These are phyloP conservation scores for Willisornis vidua DNA, from an alignment of 2,113 vertebrate genomes.

Conservation along the genomic window DNA sequence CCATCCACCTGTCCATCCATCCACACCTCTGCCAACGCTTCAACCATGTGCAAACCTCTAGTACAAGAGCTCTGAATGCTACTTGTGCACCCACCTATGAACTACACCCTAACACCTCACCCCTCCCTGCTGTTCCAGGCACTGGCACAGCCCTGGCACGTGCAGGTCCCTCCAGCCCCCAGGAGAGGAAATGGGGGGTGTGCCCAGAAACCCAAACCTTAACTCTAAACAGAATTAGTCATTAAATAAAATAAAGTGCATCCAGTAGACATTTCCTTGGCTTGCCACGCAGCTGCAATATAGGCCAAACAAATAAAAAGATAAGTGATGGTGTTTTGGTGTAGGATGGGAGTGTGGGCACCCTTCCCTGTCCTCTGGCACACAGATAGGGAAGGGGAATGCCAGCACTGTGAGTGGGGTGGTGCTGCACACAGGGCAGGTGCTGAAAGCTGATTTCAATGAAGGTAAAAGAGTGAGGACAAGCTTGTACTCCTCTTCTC, in stretches of 20 bases:
- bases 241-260: constrained; percentile 73
- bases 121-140: not conserved
- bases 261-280: constrained; percentile 41
- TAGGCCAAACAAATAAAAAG: constrained; percentile 30
- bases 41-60: not conserved
- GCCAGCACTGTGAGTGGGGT: not conserved
- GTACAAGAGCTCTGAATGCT: not conserved
- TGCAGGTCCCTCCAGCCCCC: not conserved
- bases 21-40: not conserved
- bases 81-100: not conserved
- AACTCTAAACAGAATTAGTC: constrained; percentile 58
- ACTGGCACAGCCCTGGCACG: not conserved
- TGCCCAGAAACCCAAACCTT: not conserved
- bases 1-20: not conserved
- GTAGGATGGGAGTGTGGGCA: not conserved
- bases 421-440: not conserved
- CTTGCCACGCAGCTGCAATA: constrained; percentile 43
- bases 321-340: not conserved
- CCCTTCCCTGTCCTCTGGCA: not conserved
- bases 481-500: constrained; percentile 36
- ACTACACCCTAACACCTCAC: not conserved
- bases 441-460: constrained; percentile 18
- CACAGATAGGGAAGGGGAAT: not conserved
- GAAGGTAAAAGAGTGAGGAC: constrained; percentile 13
- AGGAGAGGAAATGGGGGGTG: rapidly evolving